Conservation (phyloP, 2,888 invertebrate species). For the Drosophila multiciliata region DNA sequence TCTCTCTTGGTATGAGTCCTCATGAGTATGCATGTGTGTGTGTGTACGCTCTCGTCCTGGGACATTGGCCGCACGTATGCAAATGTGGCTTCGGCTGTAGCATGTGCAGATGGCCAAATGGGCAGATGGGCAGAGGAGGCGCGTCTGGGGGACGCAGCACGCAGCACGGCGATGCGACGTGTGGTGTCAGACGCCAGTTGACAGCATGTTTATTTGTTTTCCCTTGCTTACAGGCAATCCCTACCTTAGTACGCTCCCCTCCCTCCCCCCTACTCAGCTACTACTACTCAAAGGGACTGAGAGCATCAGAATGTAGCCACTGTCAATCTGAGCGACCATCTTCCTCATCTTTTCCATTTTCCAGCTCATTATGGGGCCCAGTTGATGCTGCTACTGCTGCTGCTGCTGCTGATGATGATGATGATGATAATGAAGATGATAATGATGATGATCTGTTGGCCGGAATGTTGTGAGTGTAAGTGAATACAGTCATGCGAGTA, state of each 20-base stretch:
- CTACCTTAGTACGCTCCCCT: not conserved
- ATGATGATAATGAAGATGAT: conserved; percentile 3
- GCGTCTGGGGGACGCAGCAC: conserved; percentile 29
- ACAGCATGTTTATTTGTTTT: conserved; percentile 81
- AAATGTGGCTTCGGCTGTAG: conserved; percentile 51
- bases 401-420: not conserved
- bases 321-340: conserved; percentile 48
- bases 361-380: conserved; percentile 24
- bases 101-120: conserved; percentile 24
- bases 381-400: conserved; percentile 17
- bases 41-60: conserved; percentile 41
- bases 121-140: not conserved
- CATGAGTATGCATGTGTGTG: conserved; percentile 17
- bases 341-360: conserved; percentile 14
- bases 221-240: conserved; percentile 32
- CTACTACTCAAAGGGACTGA: not conserved
- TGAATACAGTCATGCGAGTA: not conserved
- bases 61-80: conserved; percentile 65
- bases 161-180: conserved; percentile 50
- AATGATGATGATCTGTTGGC: not conserved
- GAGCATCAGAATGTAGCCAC: conserved; percentile 32
- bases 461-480: conserved; percentile 9
- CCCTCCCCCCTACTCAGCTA: not conserved
- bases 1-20: conserved; percentile 19
- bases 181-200: conserved; percentile 81